Percentiles rank a stretch among this genome's conserved stretches.
Conservation (phyloP, 2,797 vertebrate genomes). For the Sebastes jordani region DNA sequence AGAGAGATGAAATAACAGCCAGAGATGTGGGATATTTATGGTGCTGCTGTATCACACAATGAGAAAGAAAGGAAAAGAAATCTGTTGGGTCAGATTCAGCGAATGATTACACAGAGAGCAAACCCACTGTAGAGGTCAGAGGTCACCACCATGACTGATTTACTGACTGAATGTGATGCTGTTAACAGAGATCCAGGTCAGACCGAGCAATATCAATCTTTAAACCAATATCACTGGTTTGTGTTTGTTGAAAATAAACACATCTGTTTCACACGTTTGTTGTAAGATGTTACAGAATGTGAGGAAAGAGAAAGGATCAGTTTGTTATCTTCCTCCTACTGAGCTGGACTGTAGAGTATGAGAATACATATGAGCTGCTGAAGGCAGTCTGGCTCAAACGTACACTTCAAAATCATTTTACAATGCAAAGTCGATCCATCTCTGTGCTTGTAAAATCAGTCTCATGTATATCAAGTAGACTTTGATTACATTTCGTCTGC, state of each 20-base stretch:
- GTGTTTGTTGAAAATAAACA: background rate
- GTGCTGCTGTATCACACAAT: background rate
- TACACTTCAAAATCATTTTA: background rate
- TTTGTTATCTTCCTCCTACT: background rate
- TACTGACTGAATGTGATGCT: background rate
- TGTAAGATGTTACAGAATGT: background rate
- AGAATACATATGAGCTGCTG: background rate
- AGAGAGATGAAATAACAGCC: constrained; percentile 31
- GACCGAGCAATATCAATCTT: background rate
- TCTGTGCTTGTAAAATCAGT: background rate
- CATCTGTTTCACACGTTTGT: background rate
- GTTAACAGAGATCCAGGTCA: constrained; percentile 19
- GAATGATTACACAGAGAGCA: constrained; percentile 11
- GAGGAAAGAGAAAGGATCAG: background rate
- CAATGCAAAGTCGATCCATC: background rate
- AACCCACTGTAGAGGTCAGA: constrained; percentile 22
- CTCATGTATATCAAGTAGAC: background rate
- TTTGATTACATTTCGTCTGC: background rate
- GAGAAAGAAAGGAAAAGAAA: background rate
- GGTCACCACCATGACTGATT: constrained; percentile 18
- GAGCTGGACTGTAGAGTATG: background rate
- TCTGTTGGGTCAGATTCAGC: constrained; percentile 13
- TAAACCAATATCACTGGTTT: constrained; percentile 12
- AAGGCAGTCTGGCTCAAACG: background rate
- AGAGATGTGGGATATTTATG: constrained; percentile 32